Base-by-base conservation (phyloP, 2,113 vertebrate genomes). In the Psittacus erithacus region DNA sequence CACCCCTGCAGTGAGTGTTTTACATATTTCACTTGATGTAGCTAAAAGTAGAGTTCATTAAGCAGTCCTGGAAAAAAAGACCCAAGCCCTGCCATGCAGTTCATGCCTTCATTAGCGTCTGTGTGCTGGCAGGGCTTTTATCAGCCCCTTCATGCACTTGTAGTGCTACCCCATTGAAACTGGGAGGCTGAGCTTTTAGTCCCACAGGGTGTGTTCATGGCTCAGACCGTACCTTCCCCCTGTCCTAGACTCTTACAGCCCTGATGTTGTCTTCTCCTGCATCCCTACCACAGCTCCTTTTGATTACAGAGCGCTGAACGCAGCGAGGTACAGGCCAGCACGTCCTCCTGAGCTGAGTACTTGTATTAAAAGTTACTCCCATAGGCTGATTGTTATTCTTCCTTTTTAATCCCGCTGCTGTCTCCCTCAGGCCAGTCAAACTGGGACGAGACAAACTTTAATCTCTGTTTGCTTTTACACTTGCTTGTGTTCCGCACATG, bases 31-130 rank as follows among this genome's bases (percentile, higher is more conserved):
- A 68, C 77, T 94, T 92, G 80, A 92, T 91, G 90, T 93, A 28
- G 92, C 76, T 88, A 86, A 83, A 93, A 89, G 90, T 4, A 41
- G 86, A 93, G 86, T 93, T 94, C 92, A 92, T 96, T 95, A 91
- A 46, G 90, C 73, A 91, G 68, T 78, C 49, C 90, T 81, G 59
- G 20, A 59, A 59, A 10, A 57, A 62, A 95, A 89, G 91, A 23
- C 22, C 33, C 33, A 63, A 71, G 24, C 71, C 73, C 52, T 7
- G 3, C 69, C 57, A 1, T 44, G 19, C 29, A 28, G 92, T 83
- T 75, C 79, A 25, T 47, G 62, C 77, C 73, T 89, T 94, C 88
- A 25, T 88, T 89, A 95, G 44, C 0, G 5, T 13, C 77, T 50
- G 11, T 25, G 3, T 11, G 31, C 88, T 86, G 52, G 13, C 65